Evolutionary conservation across 2,888 invertebrate species (phyloP).

Genomic region (Drosophila mayaguana): DNA sequence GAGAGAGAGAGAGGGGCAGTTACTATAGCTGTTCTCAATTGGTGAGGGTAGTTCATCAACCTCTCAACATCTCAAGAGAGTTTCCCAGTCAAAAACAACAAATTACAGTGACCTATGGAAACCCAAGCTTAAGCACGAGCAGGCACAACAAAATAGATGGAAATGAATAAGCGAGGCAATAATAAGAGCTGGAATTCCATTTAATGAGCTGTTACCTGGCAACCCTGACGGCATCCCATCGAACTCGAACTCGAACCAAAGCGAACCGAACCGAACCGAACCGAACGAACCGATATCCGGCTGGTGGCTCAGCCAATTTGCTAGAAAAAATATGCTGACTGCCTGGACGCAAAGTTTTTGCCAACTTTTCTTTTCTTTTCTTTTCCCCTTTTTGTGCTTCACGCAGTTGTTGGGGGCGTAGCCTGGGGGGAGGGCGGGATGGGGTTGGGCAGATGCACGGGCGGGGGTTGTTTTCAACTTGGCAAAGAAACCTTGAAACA

Average conservation of each 20-base stretch:
- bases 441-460: neutral
- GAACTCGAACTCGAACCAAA: neutral
- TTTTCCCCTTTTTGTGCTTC: neutral
- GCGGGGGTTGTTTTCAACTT: constrained; percentile 5
- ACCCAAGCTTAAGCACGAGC: neutral
- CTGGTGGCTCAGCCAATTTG: constrained; percentile 59
- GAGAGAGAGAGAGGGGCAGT: neutral
- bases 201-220: constrained; percentile 57
- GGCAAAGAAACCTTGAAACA: constrained; percentile 60
- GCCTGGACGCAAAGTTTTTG: constrained; percentile 22
- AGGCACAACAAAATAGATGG: neutral
- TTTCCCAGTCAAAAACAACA: neutral
- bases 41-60: neutral
- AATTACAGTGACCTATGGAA: constrained; percentile 31
- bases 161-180: constrained; percentile 11
- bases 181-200: constrained; percentile 32
- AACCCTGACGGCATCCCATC: constrained; percentile 30
- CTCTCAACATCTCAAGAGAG: neutral
- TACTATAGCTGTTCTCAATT: neutral
- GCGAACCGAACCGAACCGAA: too few relatives aligned
- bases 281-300: constrained; percentile 55
- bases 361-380: neutral
- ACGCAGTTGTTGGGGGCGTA: too few relatives aligned
- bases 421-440: neutral
- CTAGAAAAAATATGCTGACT: constrained; percentile 51